phyloP scores from a whole-genome alignment of 2,888 invertebrate genomes.

The Macrophya alboannulata region DNA sequence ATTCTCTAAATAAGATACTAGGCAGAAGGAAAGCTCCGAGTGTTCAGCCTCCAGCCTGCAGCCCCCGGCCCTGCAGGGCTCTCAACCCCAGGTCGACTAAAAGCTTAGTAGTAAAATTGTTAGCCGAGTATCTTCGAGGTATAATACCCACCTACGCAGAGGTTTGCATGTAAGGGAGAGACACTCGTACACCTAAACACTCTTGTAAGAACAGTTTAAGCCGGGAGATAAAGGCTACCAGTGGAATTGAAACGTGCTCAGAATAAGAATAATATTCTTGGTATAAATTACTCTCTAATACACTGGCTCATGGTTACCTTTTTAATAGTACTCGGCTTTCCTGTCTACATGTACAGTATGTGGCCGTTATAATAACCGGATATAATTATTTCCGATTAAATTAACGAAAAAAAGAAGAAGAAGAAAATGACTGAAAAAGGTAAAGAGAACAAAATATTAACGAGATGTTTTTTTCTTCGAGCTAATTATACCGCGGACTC shows the following conservation, averaged over 20 bases:
- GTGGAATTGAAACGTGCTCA: constrained; percentile 54
- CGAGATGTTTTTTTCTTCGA: no score
- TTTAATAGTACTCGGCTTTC: not conserved
- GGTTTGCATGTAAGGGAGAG: not conserved
- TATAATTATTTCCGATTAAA: not conserved
- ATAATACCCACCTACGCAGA: not conserved
- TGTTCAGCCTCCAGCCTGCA: not conserved
- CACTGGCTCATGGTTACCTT: not conserved
- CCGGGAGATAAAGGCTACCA: constrained; percentile 43
- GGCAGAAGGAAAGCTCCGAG: not conserved
- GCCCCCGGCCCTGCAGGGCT: no score
- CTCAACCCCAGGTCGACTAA: constrained; percentile 7
- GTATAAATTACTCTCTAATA: constrained; percentile 45
- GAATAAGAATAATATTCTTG: constrained; percentile 33
- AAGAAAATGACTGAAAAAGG: no score
- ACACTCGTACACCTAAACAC: constrained; percentile 1
- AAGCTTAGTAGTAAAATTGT: constrained; percentile 48
- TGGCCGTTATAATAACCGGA: no score
- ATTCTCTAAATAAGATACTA: constrained; percentile 48
- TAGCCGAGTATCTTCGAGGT: not conserved
- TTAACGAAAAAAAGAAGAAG: not conserved
- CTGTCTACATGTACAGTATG: not conserved
- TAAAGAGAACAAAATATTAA: no score
- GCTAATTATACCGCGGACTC: no score
- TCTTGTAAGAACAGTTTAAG: constrained; percentile 49